Evolutionary conservation across 1,140 invertebrate species (phyloP).

Genomic region (Muscidifurax raptorellus): DNA sequence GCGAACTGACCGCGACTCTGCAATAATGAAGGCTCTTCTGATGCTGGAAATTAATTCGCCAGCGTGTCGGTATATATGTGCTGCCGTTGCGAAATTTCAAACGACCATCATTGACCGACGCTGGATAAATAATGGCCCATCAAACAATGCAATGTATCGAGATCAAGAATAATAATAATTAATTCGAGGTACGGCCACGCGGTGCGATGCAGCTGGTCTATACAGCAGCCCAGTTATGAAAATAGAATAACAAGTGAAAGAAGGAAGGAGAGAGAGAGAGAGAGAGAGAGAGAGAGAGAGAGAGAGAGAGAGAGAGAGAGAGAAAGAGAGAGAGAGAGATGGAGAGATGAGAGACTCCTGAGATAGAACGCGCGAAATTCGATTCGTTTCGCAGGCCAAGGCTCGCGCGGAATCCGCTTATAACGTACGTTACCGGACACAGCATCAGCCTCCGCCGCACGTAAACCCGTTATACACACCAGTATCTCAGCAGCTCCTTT

Average conservation of each 20-base stretch:
- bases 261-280: background rate
- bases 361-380: background rate
- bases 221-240: background rate
- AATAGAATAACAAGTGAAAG: background rate
- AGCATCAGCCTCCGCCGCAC: background rate
- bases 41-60: background rate
- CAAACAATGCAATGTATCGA: no score
- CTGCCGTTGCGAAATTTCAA: background rate
- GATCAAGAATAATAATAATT: no score
- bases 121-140: background rate
- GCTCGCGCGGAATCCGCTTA: background rate
- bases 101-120: background rate
- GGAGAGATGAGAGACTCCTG: background rate
- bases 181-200: no score
- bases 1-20: background rate
- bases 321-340: no score
- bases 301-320: no score
- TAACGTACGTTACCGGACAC: background rate
- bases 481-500: background rate
- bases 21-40: background rate
- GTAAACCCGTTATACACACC: background rate
- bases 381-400: background rate
- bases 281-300: no score
- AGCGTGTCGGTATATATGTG: no score
- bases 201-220: background rate